phyloP scores from a whole-genome alignment of 2,113 vertebrate genomes.

The Calidris pygmaea region DNA sequence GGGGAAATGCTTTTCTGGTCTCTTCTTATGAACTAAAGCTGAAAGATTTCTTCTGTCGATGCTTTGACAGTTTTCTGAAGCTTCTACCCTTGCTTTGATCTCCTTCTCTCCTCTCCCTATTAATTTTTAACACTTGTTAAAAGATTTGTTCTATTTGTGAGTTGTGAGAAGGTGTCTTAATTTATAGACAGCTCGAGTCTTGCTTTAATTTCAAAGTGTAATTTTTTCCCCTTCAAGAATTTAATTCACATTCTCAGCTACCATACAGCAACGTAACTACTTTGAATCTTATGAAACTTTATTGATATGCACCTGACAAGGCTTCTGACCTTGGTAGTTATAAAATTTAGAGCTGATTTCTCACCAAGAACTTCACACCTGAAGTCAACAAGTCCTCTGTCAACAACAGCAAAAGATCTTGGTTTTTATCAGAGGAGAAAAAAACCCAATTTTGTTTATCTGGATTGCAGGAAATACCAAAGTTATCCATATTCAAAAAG shows the following conservation, averaged over 20 bases:
- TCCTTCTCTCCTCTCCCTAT: background rate
- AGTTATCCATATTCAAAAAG: background rate
- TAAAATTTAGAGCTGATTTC: background rate
- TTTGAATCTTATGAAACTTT: background rate
- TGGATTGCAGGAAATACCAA: background rate
- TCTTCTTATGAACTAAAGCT: background rate
- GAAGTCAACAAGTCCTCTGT: background rate
- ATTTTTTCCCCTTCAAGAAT: slow-evolving; percentile 19
- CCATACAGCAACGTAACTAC: background rate
- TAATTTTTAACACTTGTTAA: slow-evolving; percentile 66
- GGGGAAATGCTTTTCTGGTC: background rate
- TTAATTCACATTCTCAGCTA: background rate
- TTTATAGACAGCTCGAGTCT: background rate
- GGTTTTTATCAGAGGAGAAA: background rate
- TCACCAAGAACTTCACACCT: background rate
- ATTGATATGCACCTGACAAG: background rate
- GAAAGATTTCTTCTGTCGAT: background rate
- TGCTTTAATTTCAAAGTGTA: slow-evolving; percentile 35
- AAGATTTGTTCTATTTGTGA: slow-evolving; percentile 49
- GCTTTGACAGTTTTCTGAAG: slow-evolving; percentile 35
- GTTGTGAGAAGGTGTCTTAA: slow-evolving; percentile 24
- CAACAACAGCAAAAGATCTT: background rate
- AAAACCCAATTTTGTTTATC: background rate
- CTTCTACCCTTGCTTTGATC: slow-evolving; percentile 27
- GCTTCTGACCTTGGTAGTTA: background rate